Evolutionary conservation across 1,140 invertebrate genomes (phyloP).

Genomic region (Ylistrum balloti): DNA sequence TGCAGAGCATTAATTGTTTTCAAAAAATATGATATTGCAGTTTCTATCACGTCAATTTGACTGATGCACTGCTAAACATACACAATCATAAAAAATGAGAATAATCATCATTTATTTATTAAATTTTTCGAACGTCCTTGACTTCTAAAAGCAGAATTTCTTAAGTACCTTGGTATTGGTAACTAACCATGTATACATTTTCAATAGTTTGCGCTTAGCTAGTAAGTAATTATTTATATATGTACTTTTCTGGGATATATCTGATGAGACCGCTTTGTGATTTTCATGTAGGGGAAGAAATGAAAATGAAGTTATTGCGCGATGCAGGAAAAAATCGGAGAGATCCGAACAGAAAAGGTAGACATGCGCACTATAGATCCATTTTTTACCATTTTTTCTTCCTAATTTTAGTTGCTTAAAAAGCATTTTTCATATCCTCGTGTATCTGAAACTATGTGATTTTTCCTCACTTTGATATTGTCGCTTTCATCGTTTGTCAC

Average conservation of each 20-base stretch:
- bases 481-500: conserved; percentile 33
- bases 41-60: too few relatives aligned
- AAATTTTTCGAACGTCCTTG: too few relatives aligned
- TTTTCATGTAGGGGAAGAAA: conserved; percentile 34
- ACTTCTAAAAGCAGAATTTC: too few relatives aligned
- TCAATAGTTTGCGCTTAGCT: too few relatives aligned
- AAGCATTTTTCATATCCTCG: neutral
- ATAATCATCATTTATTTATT: too few relatives aligned
- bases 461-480: neutral
- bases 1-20: too few relatives aligned
- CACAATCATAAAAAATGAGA: too few relatives aligned
- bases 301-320: conserved; percentile 33
- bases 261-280: conserved; percentile 6
- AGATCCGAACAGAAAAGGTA: conserved; percentile 38
- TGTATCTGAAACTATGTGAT: neutral
- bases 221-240: too few relatives aligned
- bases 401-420: neutral
- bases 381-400: neutral
- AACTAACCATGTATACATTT: too few relatives aligned
- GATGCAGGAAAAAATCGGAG: conserved; percentile 37
- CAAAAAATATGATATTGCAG: too few relatives aligned
- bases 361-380: conserved; percentile 18
- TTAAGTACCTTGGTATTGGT: too few relatives aligned
- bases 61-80: too few relatives aligned
- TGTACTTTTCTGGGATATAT: neutral